Evolutionary conservation across 2,888 invertebrate species (phyloP).

Genomic region (Callyntrura sp.): DNA sequence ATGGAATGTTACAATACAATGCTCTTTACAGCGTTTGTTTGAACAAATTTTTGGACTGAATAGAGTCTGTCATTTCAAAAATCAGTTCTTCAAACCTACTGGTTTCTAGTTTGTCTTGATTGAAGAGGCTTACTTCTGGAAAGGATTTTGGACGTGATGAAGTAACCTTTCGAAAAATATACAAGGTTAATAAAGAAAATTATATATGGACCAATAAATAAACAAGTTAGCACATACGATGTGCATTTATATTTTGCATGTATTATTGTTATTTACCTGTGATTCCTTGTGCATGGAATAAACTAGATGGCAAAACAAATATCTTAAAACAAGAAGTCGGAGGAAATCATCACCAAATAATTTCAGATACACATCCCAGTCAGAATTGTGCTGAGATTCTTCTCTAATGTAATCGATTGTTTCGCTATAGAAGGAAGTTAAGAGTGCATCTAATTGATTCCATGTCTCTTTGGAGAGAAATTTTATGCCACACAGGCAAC

Average conservation of each 20-base stretch:
- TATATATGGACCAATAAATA: not conserved
- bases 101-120: conserved; percentile 73
- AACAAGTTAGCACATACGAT: not conserved
- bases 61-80: conserved; percentile 76
- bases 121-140: conserved; percentile 76
- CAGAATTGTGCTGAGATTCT: conserved; percentile 69
- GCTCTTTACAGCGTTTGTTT: conserved; percentile 57
- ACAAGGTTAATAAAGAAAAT: too few species aligned
- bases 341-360: conserved; percentile 98
- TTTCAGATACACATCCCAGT: conserved; percentile 87
- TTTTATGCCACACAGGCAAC: conserved; percentile 95
- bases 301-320: conserved; percentile 97
- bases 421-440: conserved; percentile 68
- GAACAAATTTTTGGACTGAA: conserved; percentile 78
- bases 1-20: conserved; percentile 28
- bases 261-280: conserved; percentile 84
- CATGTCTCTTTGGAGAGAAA: conserved; percentile 86
- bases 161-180: conserved; percentile 46
- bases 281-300: conserved; percentile 94
- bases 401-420: conserved; percentile 62
- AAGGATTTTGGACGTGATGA: conserved; percentile 76
- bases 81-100: conserved; percentile 77
- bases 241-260: not conserved
- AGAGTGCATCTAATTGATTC: conserved; percentile 60
- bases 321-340: conserved; percentile 94